phyloP scores from a whole-genome alignment of 1,140 invertebrate species.

The Drosophila fuyamai region DNA sequence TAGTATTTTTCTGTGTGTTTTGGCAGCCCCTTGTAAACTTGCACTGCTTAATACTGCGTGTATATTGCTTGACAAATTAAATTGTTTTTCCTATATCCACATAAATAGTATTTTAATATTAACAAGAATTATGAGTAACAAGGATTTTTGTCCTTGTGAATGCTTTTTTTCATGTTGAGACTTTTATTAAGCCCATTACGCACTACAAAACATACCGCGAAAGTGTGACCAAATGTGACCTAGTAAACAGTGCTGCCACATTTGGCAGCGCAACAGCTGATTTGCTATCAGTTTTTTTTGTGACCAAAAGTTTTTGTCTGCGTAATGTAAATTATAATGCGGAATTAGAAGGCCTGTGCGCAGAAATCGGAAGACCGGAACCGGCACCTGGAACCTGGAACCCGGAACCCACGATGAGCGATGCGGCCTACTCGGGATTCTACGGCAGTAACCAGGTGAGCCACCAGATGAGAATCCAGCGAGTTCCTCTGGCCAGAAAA shows the following conservation, averaged over 20 bases:
- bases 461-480: constrained; percentile 4
- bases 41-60: too few relatives aligned
- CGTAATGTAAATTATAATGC: constrained; percentile 50
- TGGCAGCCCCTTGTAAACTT: too few relatives aligned
- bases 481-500: constrained; percentile 30
- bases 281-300: constrained; percentile 26
- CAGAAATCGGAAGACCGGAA: constrained; percentile 14
- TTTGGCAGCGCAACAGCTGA: constrained; percentile 7
- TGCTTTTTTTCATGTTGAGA: too few relatives aligned
- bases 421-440: constrained; percentile 62
- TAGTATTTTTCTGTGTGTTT: background rate
- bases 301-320: constrained; percentile 18
- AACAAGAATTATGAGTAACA: too few relatives aligned
- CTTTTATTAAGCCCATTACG: background rate
- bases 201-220: background rate
- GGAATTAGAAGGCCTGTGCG: constrained; percentile 21
- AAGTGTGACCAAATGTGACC: background rate
- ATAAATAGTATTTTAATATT: too few relatives aligned
- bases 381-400: constrained; percentile 11
- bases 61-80: too few relatives aligned
- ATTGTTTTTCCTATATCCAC: too few relatives aligned
- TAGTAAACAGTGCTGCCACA: background rate
- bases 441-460: constrained; percentile 61
- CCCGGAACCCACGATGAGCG: constrained; percentile 51
- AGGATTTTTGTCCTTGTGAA: too few relatives aligned